A percentile compares a stretch with the other conserved stretches of the same genome.
These are phyloP conservation scores for Eupithecia exiguata DNA, from an alignment of 2,888 invertebrate genomes.

Conservation along the genomic window DNA sequence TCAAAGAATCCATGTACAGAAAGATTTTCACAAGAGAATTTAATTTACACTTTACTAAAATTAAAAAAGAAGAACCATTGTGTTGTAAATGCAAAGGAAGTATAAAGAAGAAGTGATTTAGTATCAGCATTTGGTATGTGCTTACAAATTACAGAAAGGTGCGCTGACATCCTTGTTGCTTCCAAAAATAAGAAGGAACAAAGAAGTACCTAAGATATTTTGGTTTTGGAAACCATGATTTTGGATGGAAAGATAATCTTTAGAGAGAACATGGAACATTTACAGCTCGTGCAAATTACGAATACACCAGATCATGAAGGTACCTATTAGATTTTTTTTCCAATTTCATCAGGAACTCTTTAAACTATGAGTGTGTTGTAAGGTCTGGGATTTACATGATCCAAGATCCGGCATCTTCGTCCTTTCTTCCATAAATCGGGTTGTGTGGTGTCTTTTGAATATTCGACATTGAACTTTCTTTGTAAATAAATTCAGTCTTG, in stretches of 20 bases:
- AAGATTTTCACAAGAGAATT: conserved; percentile 76
- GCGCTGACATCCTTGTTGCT: neutral
- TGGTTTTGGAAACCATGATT: neutral
- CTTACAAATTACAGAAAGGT: neutral
- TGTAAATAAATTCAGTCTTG: conserved; percentile 2
- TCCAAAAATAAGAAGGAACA: neutral
- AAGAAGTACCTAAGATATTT: neutral
- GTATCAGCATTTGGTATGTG: conserved; percentile 10
- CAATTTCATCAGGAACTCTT: neutral
- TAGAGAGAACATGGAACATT: neutral
- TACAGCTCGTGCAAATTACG: neutral
- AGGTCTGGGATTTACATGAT: neutral
- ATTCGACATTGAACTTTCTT: neutral
- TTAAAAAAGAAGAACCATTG: conserved; percentile 61
- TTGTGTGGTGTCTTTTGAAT: neutral
- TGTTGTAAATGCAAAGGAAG: conserved; percentile 72
- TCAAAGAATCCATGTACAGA: conserved; percentile 79
- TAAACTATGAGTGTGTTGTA: neutral
- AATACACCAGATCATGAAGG: neutral
- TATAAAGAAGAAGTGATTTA: conserved; percentile 65
- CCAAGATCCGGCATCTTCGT: neutral
- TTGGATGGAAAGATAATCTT: neutral
- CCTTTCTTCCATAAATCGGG: neutral
- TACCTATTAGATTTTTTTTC: neutral
- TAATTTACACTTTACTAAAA: conserved; percentile 71